A percentile compares a stretch with the other conserved stretches of the same genome.
phyloP scores from a whole-genome alignment of 2,888 invertebrate genomes.

The Ryuthela nishihirai region DNA sequence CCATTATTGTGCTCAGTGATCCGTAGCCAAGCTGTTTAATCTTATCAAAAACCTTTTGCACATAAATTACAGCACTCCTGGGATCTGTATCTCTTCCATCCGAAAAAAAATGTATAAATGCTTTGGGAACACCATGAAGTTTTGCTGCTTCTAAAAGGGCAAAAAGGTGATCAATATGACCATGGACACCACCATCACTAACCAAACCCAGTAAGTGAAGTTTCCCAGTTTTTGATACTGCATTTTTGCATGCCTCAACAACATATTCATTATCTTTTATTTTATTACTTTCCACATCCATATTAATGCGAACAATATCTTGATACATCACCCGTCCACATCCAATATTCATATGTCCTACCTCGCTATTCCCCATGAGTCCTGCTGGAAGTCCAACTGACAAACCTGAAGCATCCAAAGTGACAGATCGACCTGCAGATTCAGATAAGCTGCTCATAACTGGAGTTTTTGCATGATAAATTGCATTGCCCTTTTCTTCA shows the following conservation, averaged over 20 bases:
- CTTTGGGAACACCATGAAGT: constrained; percentile 49
- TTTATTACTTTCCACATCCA: constrained; percentile 46
- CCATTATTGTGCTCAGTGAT: constrained; percentile 49
- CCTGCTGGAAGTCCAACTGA: constrained; percentile 53
- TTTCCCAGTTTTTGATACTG: constrained; percentile 48
- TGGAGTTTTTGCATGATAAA: constrained; percentile 51
- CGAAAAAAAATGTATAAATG: constrained; percentile 52
- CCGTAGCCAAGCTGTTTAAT: constrained; percentile 39
- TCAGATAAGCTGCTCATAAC: constrained; percentile 51
- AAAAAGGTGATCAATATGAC: constrained; percentile 53
- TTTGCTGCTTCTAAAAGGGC: constrained; percentile 52
- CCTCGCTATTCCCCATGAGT: constrained; percentile 55
- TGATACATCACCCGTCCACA: constrained; percentile 54
- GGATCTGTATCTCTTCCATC: constrained; percentile 53
- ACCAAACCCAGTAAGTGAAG: constrained; percentile 53
- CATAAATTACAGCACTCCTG: constrained; percentile 47
- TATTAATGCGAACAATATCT: constrained; percentile 54
- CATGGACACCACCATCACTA: constrained; percentile 52
- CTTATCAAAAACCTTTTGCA: constrained; percentile 41
- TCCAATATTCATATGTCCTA: constrained; percentile 54
- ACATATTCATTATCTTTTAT: constrained; percentile 49
- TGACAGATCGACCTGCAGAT: constrained; percentile 47
- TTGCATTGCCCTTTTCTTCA: constrained; percentile 51
- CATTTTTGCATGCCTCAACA: constrained; percentile 49
- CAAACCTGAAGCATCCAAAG: constrained; percentile 51